Percentiles rank a stretch among this genome's conserved stretches.
These are phyloP conservation scores for Cantharis lateralis DNA, from an alignment of 2,888 invertebrate species.

Conservation along the genomic window DNA sequence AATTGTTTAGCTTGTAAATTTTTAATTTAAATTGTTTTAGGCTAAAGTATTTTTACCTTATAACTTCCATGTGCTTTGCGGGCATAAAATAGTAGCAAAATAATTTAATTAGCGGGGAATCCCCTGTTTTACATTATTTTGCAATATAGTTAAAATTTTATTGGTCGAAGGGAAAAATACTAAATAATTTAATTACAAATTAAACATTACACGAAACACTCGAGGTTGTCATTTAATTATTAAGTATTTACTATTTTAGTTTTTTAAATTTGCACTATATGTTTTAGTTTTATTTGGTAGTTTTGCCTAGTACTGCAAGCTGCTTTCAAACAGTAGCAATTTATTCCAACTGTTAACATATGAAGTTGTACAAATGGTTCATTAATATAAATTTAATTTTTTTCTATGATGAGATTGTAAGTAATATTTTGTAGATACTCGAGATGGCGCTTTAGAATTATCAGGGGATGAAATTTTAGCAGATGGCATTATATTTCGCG, in stretches of 20 bases:
- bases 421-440: slow-evolving; percentile 60
- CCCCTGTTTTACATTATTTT: background rate
- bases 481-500: slow-evolving; percentile 83
- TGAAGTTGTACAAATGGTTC: slow-evolving; percentile 22
- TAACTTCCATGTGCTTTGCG: background rate
- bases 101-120: background rate
- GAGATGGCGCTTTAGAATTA: slow-evolving; percentile 59
- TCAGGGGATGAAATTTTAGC: slow-evolving; percentile 72
- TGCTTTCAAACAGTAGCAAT: slow-evolving; percentile 24
- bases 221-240: background rate
- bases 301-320: slow-evolving; percentile 16
- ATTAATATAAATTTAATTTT: background rate
- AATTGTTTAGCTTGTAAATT: background rate
- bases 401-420: slow-evolving; percentile 33
- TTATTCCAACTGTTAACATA: slow-evolving; percentile 44
- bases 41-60: background rate
- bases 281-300: background rate
- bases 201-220: background rate
- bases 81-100: background rate
- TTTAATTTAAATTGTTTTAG: background rate
- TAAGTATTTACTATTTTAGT: background rate
- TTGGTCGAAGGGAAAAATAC: background rate
- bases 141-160: background rate
- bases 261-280: background rate
- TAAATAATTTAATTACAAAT: background rate